Evolutionary conservation across 2,113 vertebrate species (phyloP).

Genomic region (Pyrgilauda ruficollis): DNA sequence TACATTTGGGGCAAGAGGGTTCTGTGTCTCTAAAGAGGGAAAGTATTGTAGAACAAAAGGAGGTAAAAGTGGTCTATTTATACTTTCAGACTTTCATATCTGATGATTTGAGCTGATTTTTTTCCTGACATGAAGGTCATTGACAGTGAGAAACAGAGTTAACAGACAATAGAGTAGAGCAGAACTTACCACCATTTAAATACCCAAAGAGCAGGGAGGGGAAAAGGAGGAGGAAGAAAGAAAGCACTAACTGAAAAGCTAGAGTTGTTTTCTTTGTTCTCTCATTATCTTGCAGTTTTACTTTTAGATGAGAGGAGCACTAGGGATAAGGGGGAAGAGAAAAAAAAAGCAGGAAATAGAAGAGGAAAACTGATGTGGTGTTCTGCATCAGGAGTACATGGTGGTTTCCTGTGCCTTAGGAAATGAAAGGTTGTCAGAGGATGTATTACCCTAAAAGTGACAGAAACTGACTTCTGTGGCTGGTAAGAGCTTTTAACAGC

Average conservation of each 20-base stretch:
- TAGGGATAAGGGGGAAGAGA: neutral
- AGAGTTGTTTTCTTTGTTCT: neutral
- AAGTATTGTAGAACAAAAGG: neutral
- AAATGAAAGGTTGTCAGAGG: neutral
- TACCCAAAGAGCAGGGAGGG: neutral
- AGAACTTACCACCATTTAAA: neutral
- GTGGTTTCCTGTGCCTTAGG: neutral
- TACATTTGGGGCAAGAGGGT: accelerated
- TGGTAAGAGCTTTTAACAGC: neutral
- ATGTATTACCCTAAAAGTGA: neutral
- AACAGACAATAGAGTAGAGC: neutral
- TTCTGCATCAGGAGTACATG: neutral
- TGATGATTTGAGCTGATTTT: neutral
- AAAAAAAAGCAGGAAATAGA: neutral
- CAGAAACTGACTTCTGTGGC: neutral
- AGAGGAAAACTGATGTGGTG: neutral
- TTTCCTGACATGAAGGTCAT: neutral
- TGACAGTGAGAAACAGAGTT: neutral
- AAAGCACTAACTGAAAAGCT: neutral
- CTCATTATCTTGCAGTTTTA: neutral
- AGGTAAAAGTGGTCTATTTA: neutral
- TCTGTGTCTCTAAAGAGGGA: neutral
- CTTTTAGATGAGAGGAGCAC: neutral
- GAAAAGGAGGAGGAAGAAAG: neutral
- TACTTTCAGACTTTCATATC: neutral